Base-by-base conservation (phyloP, 2,888 invertebrate species). In the Coremacera marginata region DNA sequence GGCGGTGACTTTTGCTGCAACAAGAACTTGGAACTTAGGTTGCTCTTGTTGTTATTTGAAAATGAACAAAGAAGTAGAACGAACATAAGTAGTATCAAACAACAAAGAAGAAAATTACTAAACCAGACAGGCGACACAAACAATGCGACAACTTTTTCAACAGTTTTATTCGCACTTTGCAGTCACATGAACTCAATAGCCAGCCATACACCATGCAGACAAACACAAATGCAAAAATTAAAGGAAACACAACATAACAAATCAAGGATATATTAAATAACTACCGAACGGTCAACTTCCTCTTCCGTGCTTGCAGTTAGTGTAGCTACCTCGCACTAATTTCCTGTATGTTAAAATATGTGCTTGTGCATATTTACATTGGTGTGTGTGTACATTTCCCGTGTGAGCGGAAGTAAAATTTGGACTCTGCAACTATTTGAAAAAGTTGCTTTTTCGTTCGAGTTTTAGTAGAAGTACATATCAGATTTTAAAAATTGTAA, bases 221-320 rank as follows among this genome's bases (percentile, higher is more conserved):
- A 55, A 55, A 55, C 55, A 55, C 22, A 55, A 55, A 55, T 19
- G n/a, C 19, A 67, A 82, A 74, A 70, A 76, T 75, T 79, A 82
- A 80, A 81, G 83, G 83, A 84, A 84, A 82, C 85, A 83, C 86
- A 84, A 81, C 81, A 83, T 83, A 84, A 85, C 85, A 85, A 85
- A 85, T 85, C 83, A 84, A 84, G 84, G 86, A 86, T 85, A 84
- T 86, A 85, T 85, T 86, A 86, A 85, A 84, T 86, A 85, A 83
- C 82, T 74, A 31, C 62, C 81, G 75, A 83, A 80, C 83, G 85
- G 86, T 85, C 86, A 85, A 81, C 84, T 85, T 84, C 84, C 84
- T 79, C 80, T 85, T 86, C 84, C 79, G 79, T 85, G 83, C 83
- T 71, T 70, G 14, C 44, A 11, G 44, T 44, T 44, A 44, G 44